Evolutionary conservation across 2,888 invertebrate genomes (phyloP).

Genomic region (Lasioglossum vierecki): DNA sequence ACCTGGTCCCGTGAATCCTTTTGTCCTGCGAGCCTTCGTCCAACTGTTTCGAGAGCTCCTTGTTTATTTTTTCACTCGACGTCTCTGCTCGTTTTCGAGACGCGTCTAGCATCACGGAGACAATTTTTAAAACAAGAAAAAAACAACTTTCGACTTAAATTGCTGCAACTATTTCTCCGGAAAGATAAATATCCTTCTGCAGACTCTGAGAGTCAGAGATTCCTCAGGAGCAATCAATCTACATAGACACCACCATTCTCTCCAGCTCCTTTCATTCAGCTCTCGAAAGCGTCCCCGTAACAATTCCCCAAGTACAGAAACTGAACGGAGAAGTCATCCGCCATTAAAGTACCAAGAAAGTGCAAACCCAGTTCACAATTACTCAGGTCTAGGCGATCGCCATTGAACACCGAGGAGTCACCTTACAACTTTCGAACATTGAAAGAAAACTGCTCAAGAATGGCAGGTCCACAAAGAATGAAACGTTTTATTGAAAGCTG

Average conservation of each 20-base stretch:
- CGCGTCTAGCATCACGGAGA: conserved; percentile 9
- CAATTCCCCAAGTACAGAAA: not conserved
- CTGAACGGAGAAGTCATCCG: not conserved
- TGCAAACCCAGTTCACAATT: not conserved
- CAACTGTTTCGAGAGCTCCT: conserved; percentile 62
- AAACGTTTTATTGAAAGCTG: conserved; percentile 55
- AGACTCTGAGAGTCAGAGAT: not conserved
- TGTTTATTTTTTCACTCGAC: conserved; percentile 50
- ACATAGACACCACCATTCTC: not conserved
- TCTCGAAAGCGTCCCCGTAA: not conserved
- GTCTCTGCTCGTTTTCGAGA: conserved; percentile 20
- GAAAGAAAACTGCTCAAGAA: conserved; percentile 15
- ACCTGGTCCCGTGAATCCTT: conserved; percentile 67
- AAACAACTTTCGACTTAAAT: not conserved
- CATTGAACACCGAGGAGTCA: not conserved
- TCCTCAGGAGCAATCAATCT: not conserved
- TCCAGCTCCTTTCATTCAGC: not conserved
- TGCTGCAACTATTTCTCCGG: not conserved
- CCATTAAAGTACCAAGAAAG: not conserved
- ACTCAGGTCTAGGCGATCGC: not conserved
- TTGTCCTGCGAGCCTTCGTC: conserved; percentile 53
- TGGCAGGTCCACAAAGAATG: conserved; percentile 41
- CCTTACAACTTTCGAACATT: not conserved
- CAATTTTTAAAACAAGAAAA: conserved; percentile 13
- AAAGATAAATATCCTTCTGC: not conserved